Conservation (phyloP, 2,113 vertebrate species). For the Octodon degus region DNA sequence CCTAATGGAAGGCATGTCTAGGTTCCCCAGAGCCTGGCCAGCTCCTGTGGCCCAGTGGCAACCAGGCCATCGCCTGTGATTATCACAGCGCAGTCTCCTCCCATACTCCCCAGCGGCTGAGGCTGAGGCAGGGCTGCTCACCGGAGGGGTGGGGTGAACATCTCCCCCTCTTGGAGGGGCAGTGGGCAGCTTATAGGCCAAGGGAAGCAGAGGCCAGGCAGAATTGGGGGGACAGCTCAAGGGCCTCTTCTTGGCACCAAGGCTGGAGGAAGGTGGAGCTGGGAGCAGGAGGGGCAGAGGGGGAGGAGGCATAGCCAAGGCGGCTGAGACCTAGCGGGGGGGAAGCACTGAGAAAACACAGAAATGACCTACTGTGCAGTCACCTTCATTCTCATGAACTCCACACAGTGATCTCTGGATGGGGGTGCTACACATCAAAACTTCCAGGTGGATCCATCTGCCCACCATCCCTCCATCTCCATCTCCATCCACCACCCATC, state of each 20-base stretch:
- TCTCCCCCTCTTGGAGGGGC: too few relatives aligned
- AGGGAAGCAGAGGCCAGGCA: not conserved
- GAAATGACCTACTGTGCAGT: not conserved
- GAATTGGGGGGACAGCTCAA: not conserved
- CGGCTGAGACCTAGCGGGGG: not conserved
- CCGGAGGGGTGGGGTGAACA: not conserved
- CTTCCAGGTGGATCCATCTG: not conserved
- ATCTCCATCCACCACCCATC: not conserved
- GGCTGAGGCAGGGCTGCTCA: not conserved
- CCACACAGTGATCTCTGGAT: not conserved
- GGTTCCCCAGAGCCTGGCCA: not conserved
- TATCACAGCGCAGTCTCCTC: not conserved
- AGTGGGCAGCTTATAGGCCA: not conserved
- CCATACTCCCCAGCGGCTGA: not conserved
- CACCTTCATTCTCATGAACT: not conserved
- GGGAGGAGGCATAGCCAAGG: not conserved
- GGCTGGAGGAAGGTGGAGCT: not conserved
- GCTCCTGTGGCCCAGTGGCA: not conserved
- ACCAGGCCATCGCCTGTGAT: not conserved
- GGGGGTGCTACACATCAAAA: not conserved
- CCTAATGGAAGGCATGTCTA: not conserved
- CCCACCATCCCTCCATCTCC: not conserved
- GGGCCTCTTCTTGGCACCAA: not conserved
- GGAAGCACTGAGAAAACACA: not conserved
- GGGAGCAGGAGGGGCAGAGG: not conserved